Conservation (phyloP, 2,797 vertebrate species). For the Microctenopoma stevenorrisi region DNA sequence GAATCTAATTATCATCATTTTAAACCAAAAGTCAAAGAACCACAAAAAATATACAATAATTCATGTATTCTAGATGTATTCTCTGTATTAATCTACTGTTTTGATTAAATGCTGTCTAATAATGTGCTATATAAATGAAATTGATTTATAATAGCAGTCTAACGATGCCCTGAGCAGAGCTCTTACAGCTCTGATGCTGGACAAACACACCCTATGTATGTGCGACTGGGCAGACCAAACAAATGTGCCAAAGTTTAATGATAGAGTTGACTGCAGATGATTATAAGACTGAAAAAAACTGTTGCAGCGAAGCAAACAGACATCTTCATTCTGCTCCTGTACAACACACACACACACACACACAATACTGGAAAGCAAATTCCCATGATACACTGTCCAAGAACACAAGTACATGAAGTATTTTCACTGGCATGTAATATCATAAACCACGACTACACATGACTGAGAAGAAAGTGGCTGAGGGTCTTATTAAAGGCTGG, state of each 20-base stretch:
- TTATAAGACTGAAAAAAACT: slow-evolving; percentile 44
- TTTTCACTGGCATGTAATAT: slow-evolving; percentile 39
- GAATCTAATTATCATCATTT: too few relatives aligned
- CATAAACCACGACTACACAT: slow-evolving; percentile 21
- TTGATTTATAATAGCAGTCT: too few relatives aligned
- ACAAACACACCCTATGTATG: slow-evolving; percentile 53
- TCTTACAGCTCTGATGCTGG: slow-evolving; percentile 39
- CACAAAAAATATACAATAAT: too few relatives aligned
- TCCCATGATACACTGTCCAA: slow-evolving; percentile 33
- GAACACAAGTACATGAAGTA: slow-evolving; percentile 23
- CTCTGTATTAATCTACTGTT: too few relatives aligned
- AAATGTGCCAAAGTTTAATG: slow-evolving; percentile 61
- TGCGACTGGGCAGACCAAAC: slow-evolving; percentile 41
- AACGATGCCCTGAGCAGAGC: neutral
- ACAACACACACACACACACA: slow-evolving; percentile 19
- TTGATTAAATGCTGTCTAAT: too few relatives aligned
- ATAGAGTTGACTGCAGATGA: slow-evolving; percentile 53
- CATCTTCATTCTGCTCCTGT: slow-evolving; percentile 18
- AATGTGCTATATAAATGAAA: too few relatives aligned
- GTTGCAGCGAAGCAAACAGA: slow-evolving; percentile 18
- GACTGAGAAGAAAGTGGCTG: slow-evolving; percentile 38
- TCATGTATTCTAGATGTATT: too few relatives aligned
- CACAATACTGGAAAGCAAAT: slow-evolving; percentile 3
- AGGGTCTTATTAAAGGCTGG: slow-evolving; percentile 33
- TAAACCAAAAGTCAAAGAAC: too few relatives aligned